Conservation (phyloP, 1,140 invertebrate species). For the Atopsyche davidsoni region DNA sequence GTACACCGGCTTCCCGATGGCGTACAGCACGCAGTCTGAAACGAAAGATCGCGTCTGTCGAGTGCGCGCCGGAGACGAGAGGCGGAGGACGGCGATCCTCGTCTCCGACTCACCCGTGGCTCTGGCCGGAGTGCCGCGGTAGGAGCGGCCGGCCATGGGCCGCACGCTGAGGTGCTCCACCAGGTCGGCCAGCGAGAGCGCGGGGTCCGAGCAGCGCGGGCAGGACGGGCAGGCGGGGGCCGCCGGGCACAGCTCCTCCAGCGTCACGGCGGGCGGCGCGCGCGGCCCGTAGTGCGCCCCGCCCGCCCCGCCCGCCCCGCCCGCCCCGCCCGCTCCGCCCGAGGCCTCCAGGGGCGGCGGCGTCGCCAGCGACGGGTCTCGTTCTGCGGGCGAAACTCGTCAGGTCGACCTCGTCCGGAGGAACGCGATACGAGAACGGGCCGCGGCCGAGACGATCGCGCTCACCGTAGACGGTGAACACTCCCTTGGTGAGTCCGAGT, state of each 20-base stretch:
- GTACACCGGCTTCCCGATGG: slow-evolving; percentile 88
- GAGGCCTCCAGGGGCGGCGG: slow-evolving; percentile 35
- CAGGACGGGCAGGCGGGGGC: slow-evolving; percentile 52
- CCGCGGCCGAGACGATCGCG: too few relatives aligned
- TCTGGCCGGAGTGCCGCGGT: slow-evolving; percentile 52
- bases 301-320: slow-evolving; percentile 10
- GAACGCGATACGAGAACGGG: too few relatives aligned
- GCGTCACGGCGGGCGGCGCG: slow-evolving; percentile 15
- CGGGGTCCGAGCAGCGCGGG: slow-evolving; percentile 54
- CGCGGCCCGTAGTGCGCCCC: slow-evolving; percentile 21
- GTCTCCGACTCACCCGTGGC: slow-evolving; percentile 48
- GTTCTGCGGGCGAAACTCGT: slow-evolving; percentile 33
- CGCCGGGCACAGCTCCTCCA: slow-evolving; percentile 27
- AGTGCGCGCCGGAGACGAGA: slow-evolving; percentile 36
- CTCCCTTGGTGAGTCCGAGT: slow-evolving; percentile 37
- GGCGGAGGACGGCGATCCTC: slow-evolving; percentile 32
- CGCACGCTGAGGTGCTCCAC: slow-evolving; percentile 52
- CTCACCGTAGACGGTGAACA: slow-evolving; percentile 26
- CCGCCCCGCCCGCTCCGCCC: slow-evolving; percentile 20
- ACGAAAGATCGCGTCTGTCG: neutral
- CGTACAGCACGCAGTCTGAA: slow-evolving; percentile 79
- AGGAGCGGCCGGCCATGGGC: slow-evolving; percentile 51
- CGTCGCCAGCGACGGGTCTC: slow-evolving; percentile 42
- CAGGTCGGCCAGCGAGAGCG: slow-evolving; percentile 49
- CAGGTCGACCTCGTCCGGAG: too few relatives aligned